These are phyloP conservation scores for Proteles cristata DNA, from an alignment of 2,113 vertebrate genomes.

Conservation along the genomic window DNA sequence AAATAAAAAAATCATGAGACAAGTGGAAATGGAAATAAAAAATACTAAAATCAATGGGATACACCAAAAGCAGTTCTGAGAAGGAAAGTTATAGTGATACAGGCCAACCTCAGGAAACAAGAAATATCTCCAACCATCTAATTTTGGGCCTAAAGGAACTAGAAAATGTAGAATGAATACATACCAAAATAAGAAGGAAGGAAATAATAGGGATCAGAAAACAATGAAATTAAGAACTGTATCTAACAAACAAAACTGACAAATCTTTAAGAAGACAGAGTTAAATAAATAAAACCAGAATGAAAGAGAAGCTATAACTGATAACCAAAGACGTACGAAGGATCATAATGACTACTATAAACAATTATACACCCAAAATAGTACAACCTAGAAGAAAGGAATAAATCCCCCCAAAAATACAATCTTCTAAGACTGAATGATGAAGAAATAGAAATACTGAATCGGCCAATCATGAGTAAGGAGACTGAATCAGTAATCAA, in stretches of 20 bases:
- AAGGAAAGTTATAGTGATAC: background rate
- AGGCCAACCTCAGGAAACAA: background rate
- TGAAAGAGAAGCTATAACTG: background rate
- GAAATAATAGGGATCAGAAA: background rate
- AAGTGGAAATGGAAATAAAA: background rate
- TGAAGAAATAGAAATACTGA: background rate
- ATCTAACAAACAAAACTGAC: background rate
- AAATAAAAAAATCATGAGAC: background rate
- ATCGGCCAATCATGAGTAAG: background rate
- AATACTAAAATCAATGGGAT: background rate
- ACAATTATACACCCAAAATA: background rate
- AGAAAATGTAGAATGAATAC: background rate
- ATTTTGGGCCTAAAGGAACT: background rate
- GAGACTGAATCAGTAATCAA: background rate
- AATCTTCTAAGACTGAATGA: background rate
- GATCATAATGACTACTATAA: background rate
- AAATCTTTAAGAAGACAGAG: background rate
- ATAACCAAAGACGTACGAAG: background rate
- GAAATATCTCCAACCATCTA: background rate
- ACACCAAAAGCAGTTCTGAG: background rate
- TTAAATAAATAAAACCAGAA: background rate
- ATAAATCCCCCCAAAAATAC: background rate
- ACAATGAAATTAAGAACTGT: background rate
- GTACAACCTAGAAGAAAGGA: background rate
- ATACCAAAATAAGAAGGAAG: background rate